Percentiles rank a stretch among this genome's conserved stretches.
These are phyloP conservation scores for Catharus fuscescens DNA, from an alignment of 2,113 vertebrate species.

Conservation along the genomic window DNA sequence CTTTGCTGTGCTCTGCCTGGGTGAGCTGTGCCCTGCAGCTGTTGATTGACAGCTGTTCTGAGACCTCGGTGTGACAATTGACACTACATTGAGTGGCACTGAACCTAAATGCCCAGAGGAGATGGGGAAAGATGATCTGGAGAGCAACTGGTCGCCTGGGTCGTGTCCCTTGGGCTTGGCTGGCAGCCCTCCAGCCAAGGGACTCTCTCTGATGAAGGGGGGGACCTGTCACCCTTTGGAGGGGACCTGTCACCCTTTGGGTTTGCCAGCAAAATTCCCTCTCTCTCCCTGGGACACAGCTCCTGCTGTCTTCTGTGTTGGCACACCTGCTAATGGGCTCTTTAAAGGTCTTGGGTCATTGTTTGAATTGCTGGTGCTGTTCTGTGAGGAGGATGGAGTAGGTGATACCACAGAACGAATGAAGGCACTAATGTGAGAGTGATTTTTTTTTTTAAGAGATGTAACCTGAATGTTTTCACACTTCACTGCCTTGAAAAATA, in stretches of 20 bases:
- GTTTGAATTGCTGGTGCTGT: neutral
- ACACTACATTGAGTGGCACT: neutral
- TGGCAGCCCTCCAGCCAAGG: neutral
- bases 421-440: neutral
- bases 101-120: neutral
- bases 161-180: neutral
- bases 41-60: constrained; percentile 22
- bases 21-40: neutral
- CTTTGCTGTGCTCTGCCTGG: neutral
- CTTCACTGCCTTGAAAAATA: neutral
- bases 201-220: neutral
- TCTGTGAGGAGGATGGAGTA: neutral
- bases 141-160: neutral
- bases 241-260: neutral
- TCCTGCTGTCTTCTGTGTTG: neutral
- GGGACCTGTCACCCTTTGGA: neutral
- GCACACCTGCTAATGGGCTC: neutral
- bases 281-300: too few relatives aligned
- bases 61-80: neutral
- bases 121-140: neutral
- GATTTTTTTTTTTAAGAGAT: neutral
- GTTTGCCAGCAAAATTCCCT: neutral
- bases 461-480: neutral
- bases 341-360: neutral
- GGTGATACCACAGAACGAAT: neutral